Conservation (phyloP, 2,797 vertebrate genomes). For the Morus bassanus region DNA sequence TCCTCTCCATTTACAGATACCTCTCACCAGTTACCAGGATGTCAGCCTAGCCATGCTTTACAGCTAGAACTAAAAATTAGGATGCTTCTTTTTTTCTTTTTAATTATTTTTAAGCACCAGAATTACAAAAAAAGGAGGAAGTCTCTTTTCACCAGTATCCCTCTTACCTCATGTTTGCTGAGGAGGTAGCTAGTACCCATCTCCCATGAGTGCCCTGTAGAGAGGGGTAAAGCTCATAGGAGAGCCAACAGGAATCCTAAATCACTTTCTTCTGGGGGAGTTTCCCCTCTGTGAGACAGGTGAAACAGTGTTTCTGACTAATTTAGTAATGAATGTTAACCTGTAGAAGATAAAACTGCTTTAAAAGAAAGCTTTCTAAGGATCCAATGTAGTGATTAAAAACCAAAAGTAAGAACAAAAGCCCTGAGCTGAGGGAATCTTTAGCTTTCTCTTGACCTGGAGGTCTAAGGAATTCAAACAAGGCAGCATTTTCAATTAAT, state of each 20-base stretch:
- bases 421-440: neutral
- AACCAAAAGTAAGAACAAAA: neutral
- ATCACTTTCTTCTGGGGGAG: neutral
- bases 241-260: neutral
- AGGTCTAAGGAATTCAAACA: neutral
- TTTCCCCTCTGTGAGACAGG: neutral
- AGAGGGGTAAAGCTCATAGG: neutral
- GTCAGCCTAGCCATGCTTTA: neutral
- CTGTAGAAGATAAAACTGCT: neutral
- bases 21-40: neutral
- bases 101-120: neutral
- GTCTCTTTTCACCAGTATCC: accelerated
- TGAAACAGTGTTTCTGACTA: neutral
- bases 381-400: neutral
- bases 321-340: neutral
- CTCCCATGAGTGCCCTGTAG: neutral
- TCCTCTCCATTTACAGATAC: neutral
- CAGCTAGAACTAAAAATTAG: neutral
- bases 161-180: neutral
- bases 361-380: neutral
- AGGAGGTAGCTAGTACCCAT: neutral
- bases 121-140: neutral
- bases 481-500: neutral
- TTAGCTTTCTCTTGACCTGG: neutral
- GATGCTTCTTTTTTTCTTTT: neutral